These are phyloP conservation scores for Exephanes ischioxanthus DNA, from an alignment of 2,888 invertebrate species.

Conservation along the genomic window DNA sequence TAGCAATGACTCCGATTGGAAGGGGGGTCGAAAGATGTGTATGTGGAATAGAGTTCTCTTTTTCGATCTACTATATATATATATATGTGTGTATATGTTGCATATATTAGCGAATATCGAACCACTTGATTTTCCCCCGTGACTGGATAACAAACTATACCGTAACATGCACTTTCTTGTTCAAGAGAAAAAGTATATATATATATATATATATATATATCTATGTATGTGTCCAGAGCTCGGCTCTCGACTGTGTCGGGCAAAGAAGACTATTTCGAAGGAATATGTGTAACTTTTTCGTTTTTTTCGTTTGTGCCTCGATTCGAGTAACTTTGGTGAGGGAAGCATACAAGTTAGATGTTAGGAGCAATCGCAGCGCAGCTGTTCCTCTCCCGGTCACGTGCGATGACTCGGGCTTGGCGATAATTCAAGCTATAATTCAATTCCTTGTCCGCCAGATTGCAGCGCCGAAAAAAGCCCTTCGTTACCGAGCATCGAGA, in stretches of 20 bases:
- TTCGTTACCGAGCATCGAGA: slow-evolving; percentile 6
- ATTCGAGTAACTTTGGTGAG: slow-evolving; percentile 39
- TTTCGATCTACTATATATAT: slow-evolving; percentile 23
- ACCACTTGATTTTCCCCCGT: slow-evolving; percentile 64
- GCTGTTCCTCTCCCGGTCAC: slow-evolving; percentile 7
- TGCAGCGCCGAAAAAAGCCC: not conserved
- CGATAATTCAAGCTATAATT: not conserved
- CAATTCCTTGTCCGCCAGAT: slow-evolving; percentile 20
- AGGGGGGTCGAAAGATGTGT: slow-evolving; percentile 26
- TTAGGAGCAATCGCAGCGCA: not conserved
- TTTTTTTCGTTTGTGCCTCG: slow-evolving; percentile 41
- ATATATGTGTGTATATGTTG: slow-evolving; percentile 37
- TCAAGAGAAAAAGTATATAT: slow-evolving; percentile 21
- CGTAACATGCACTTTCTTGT: slow-evolving; percentile 28
- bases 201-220: not conserved
- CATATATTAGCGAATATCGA: slow-evolving; percentile 63
- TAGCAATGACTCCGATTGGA: slow-evolving; percentile 11
- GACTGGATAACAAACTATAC: slow-evolving; percentile 29
- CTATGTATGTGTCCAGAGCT: slow-evolving; percentile 6
- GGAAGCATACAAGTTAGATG: slow-evolving; percentile 38
- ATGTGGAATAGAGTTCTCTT: slow-evolving; percentile 36
- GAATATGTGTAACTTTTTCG: slow-evolving; percentile 23
- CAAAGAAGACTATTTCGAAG: slow-evolving; percentile 40
- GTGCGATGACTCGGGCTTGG: slow-evolving; percentile 28
- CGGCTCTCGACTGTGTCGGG: slow-evolving; percentile 7